phyloP scores from a whole-genome alignment of 2,888 invertebrate genomes.

The Eilema depressum region DNA sequence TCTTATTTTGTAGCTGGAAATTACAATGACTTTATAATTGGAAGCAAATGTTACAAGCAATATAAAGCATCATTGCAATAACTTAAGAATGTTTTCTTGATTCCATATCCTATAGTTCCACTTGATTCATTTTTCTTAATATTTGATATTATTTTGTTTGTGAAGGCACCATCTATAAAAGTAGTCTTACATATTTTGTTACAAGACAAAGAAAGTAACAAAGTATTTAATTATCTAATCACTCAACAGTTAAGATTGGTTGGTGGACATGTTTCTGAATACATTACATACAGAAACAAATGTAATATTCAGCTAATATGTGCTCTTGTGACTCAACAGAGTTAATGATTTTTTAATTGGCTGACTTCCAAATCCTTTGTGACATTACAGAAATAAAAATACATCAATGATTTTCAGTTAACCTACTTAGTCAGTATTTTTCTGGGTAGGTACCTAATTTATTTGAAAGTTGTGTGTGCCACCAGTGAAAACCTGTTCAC shows the following conservation, averaged over 20 bases:
- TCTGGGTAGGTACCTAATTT: no score
- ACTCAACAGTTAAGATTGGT: neutral
- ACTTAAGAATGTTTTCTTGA: neutral
- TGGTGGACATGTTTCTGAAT: neutral
- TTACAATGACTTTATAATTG: neutral
- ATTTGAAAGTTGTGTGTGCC: no score
- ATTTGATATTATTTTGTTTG: no score
- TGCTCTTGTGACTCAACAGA: neutral
- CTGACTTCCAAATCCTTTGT: conserved; percentile 31
- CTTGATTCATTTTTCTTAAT: no score
- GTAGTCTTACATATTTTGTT: neutral
- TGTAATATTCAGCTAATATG: neutral
- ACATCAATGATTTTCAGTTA: neutral
- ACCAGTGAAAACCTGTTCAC: neutral
- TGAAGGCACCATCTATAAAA: no score
- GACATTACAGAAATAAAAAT: conserved; percentile 11
- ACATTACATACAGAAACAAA: neutral
- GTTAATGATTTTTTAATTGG: conserved; percentile 22
- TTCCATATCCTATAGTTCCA: neutral
- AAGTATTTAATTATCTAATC: neutral
- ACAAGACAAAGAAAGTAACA: neutral
- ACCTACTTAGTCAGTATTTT: neutral
- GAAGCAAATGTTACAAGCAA: neutral
- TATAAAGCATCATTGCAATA: no score
- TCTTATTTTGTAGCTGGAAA: neutral